Percentiles rank a stretch among this genome's conserved stretches.
Conservation (phyloP, 2,797 vertebrate species). For the Nannoperca australis region DNA sequence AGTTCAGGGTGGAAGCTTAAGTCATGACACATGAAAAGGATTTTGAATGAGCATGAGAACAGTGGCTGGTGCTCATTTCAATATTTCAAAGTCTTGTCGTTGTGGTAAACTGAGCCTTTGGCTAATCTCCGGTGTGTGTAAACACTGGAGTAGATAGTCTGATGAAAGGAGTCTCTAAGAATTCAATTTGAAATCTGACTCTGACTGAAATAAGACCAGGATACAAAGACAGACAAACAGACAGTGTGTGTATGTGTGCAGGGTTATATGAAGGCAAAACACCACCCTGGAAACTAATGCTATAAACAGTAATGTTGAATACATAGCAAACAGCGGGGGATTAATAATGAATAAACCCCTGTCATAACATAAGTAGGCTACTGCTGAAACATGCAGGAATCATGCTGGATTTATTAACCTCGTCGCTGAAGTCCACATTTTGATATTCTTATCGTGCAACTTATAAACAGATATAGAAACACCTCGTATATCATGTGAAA, state of each 20-base stretch:
- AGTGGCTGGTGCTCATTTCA: conserved; percentile 62
- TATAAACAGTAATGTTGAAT: conserved; percentile 56
- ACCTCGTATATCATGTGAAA: conserved; percentile 33
- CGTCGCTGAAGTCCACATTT: conserved; percentile 39
- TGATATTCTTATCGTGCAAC: conserved; percentile 28
- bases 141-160: conserved; percentile 76
- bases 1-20: conserved; percentile 76
- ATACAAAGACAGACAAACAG: conserved; percentile 27
- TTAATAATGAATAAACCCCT: conserved; percentile 68
- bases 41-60: conserved; percentile 60
- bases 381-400: conserved; percentile 50
- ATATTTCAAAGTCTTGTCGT: conserved; percentile 66
- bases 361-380: conserved; percentile 28
- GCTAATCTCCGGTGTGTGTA: conserved; percentile 69
- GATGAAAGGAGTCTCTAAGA: conserved; percentile 63
- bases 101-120: conserved; percentile 65
- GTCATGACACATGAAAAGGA: conserved; percentile 75
- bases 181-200: conserved; percentile 73
- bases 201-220: conserved; percentile 64
- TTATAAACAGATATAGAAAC: conserved; percentile 18
- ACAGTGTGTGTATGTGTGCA: conserved; percentile 31
- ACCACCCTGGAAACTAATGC: conserved; percentile 58
- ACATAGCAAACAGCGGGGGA: conserved; percentile 53
- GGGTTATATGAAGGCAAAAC: conserved; percentile 58
- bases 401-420: conserved; percentile 31